These are phyloP conservation scores for Anarhynchus alexandrinus DNA, from an alignment of 2,113 vertebrate species.

Conservation along the genomic window DNA sequence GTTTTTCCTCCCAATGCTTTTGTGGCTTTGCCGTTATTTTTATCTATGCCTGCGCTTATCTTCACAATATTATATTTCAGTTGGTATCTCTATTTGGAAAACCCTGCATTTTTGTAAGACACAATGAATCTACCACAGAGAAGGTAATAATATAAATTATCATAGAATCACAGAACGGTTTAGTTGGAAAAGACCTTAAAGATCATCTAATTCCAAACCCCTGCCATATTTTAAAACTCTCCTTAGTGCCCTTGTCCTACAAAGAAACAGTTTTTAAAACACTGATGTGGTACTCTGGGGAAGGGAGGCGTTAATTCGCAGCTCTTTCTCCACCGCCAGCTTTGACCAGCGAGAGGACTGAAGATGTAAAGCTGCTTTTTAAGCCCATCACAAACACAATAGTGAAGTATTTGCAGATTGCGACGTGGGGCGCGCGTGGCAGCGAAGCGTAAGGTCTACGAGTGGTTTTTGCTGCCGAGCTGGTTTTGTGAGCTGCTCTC, in stretches of 20 bases:
- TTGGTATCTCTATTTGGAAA: not conserved
- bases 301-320: not conserved
- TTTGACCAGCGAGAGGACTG: not conserved
- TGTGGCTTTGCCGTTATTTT: not conserved
- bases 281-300: not conserved
- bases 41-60: fast-evolving
- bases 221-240: not conserved
- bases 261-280: not conserved
- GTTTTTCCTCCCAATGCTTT: not conserved
- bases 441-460: not conserved
- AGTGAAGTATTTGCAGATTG: not conserved
- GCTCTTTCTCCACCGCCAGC: not conserved
- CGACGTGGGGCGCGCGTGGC: no score
- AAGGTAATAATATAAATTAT: not conserved
- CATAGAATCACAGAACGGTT: no score
- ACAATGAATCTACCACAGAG: not conserved
- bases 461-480: not conserved
- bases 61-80: not conserved
- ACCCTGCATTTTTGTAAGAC: not conserved
- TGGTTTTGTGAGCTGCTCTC: not conserved
- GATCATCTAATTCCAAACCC: no score
- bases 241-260: not conserved
- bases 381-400: not conserved
- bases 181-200: no score
- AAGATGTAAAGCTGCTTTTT: not conserved